phyloP scores from a whole-genome alignment of 2,888 invertebrate species.

The Ceriagrion tenellum region DNA sequence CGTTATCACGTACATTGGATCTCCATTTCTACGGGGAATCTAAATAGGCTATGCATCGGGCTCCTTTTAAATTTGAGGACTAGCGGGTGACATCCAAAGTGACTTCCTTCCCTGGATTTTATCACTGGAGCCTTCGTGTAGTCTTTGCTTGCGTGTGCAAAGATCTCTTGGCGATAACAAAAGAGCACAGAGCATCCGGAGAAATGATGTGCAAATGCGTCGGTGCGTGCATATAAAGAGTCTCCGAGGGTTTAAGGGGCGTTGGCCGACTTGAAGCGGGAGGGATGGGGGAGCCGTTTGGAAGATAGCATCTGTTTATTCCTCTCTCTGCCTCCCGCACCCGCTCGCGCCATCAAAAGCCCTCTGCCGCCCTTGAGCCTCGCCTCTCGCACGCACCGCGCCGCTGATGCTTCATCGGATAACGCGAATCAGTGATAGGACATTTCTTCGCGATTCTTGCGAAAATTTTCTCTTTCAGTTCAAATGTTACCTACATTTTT shows the following conservation, averaged over 20 bases:
- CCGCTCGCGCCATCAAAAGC: not conserved
- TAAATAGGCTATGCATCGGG: not conserved
- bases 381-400: not conserved
- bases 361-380: not conserved
- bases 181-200: not conserved
- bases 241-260: not conserved
- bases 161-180: not conserved
- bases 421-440: too few relatives aligned
- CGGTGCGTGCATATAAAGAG: not conserved
- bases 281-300: not conserved
- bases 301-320: not conserved
- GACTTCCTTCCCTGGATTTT: not conserved
- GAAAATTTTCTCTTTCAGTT: too few relatives aligned
- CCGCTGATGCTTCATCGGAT: not conserved
- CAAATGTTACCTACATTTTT: too few relatives aligned
- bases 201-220: constrained; percentile 2
- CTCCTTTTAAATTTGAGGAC: not conserved
- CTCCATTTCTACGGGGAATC: not conserved
- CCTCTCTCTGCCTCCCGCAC: not conserved
- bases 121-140: not conserved
- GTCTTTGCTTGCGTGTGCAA: not conserved
- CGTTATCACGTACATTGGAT: too few relatives aligned
- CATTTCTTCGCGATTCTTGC: too few relatives aligned
- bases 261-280: not conserved
- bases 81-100: not conserved